phyloP scores from a whole-genome alignment of 2,888 invertebrate species.

The Zygothrica quintamaculata region DNA sequence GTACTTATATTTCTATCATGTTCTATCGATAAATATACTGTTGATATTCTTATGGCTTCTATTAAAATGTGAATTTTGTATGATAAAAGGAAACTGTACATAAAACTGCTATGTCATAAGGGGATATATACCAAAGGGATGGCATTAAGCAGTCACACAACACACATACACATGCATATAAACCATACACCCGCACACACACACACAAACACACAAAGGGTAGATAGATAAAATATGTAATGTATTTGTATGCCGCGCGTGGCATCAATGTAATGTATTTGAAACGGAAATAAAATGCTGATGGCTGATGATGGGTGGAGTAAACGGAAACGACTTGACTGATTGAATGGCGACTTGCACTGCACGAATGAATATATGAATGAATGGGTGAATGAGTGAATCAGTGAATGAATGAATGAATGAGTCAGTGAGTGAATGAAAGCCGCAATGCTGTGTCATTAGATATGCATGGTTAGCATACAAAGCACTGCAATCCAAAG shows the following conservation, averaged over 20 bases:
- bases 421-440: slow-evolving; percentile 48
- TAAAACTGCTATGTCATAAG: slow-evolving; percentile 16
- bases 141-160: slow-evolving; percentile 29
- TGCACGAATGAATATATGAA: slow-evolving; percentile 28
- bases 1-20: no score
- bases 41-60: neutral
- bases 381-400: slow-evolving; percentile 36
- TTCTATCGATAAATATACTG: no score
- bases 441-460: slow-evolving; percentile 69
- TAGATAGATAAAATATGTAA: slow-evolving; percentile 37
- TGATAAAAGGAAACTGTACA: slow-evolving; percentile 17
- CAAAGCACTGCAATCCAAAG: slow-evolving; percentile 18
- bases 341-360: slow-evolving; percentile 60
- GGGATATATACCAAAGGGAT: slow-evolving; percentile 21
- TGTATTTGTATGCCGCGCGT: slow-evolving; percentile 39
- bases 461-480: slow-evolving; percentile 67
- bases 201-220: slow-evolving; percentile 6
- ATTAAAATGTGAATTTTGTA: slow-evolving; percentile 27
- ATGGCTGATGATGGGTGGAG: slow-evolving; percentile 36
- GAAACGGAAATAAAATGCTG: slow-evolving; percentile 73
- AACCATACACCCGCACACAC: neutral
- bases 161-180: neutral
- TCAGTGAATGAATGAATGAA: slow-evolving; percentile 26
- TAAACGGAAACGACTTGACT: slow-evolving; percentile 66
- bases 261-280: slow-evolving; percentile 65